Conservation (phyloP, 2,797 vertebrate genomes). For the Myripristis jacobus region DNA sequence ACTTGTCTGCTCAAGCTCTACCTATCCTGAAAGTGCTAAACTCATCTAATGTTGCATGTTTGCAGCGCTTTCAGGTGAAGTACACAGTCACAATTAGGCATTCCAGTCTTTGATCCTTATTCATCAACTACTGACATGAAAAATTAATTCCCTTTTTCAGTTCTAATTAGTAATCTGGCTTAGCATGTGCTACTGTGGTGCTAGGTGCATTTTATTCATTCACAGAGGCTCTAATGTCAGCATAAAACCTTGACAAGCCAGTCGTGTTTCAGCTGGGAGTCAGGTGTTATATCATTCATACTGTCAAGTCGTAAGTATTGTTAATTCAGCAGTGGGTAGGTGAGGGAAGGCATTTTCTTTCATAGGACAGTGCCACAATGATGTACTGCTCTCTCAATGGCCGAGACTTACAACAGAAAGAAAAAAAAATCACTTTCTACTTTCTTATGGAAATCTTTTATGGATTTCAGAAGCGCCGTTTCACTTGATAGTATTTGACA, state of each 20-base stretch:
- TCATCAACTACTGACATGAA: conserved; percentile 74
- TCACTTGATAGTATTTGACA: conserved; percentile 5
- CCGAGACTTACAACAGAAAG: background rate
- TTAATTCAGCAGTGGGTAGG: conserved; percentile 55
- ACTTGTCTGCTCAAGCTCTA: too few relatives aligned
- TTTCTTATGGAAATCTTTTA: background rate
- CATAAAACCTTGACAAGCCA: conserved; percentile 64
- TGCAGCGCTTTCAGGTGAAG: conserved; percentile 27
- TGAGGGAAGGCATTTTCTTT: conserved; percentile 18
- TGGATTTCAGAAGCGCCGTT: background rate
- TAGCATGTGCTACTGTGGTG: conserved; percentile 46
- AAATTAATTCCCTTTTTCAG: conserved; percentile 68
- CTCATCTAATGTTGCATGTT: conserved; percentile 28
- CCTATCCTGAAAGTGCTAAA: conserved; percentile 34
- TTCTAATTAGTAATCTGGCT: conserved; percentile 74
- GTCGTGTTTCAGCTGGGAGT: conserved; percentile 64
- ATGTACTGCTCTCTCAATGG: background rate
- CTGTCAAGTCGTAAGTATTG: conserved; percentile 57
- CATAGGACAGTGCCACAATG: background rate
- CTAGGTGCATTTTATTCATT: conserved; percentile 73
- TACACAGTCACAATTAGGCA: conserved; percentile 54
- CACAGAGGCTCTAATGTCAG: conserved; percentile 67
- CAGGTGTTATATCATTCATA: conserved; percentile 49
- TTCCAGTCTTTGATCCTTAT: conserved; percentile 68
- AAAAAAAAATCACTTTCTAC: background rate